These are phyloP conservation scores for Pristionchus mayeri DNA, from an alignment of 2,888 invertebrate species.

Conservation along the genomic window DNA sequence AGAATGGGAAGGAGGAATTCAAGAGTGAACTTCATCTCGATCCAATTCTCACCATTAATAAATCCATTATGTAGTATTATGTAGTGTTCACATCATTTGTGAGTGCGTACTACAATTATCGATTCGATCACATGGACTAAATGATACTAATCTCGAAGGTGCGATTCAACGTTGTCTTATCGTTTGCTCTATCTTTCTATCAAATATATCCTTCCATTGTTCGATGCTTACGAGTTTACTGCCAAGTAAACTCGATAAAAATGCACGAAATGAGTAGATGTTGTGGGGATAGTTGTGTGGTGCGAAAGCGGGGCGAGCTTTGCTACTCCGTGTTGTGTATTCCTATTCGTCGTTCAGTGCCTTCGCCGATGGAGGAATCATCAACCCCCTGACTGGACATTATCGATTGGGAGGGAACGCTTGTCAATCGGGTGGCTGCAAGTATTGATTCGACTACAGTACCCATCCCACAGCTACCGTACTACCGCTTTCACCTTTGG, in stretches of 20 bases:
- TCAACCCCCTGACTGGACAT: slow-evolving; percentile 42
- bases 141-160: not conserved
- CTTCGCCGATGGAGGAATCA: slow-evolving; percentile 38
- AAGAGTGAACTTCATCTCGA: slow-evolving; percentile 66
- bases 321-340: slow-evolving; percentile 8
- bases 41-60: slow-evolving; percentile 54
- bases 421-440: slow-evolving; percentile 8
- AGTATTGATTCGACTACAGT: slow-evolving; percentile 36
- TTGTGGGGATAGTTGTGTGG: not conserved
- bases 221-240: not conserved
- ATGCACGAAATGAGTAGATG: slow-evolving; percentile 1
- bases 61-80: slow-evolving; percentile 9
- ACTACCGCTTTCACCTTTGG: slow-evolving; percentile 1
- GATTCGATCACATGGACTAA: not conserved
- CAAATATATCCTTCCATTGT: not conserved
- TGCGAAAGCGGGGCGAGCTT: not conserved
- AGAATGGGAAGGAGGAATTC: slow-evolving; percentile 51
- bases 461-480: not conserved
- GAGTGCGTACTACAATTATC: not conserved
- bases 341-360: slow-evolving; percentile 49
- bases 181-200: not conserved
- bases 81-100: not conserved
- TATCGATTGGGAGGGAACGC: slow-evolving; percentile 35
- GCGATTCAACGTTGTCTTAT: not conserved
- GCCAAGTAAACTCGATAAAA: not conserved